Evolutionary conservation across 2,888 invertebrate genomes (phyloP).

Genomic region (Eristalinus sepulchralis): DNA sequence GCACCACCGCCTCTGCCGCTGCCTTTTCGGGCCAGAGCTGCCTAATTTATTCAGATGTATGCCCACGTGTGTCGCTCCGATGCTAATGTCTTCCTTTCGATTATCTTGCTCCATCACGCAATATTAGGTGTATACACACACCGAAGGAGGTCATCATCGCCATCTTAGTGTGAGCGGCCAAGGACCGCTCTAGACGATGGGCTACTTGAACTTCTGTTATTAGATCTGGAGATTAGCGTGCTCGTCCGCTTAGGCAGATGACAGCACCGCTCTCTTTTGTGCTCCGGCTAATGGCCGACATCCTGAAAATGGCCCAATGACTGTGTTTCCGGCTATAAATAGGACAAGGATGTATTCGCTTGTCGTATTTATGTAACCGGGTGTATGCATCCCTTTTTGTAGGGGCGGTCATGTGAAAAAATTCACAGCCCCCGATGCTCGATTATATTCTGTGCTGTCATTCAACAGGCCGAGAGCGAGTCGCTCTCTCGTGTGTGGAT

Average conservation of each 20-base stretch:
- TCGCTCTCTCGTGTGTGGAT: background rate
- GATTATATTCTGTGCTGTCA: constrained; percentile 44
- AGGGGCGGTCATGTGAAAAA: constrained; percentile 52
- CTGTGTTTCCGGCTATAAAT: constrained; percentile 45
- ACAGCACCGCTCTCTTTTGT: background rate
- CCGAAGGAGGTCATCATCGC: background rate
- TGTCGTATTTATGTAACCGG: constrained; percentile 43
- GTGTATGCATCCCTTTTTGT: constrained; percentile 41
- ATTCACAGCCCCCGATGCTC: constrained; percentile 16
- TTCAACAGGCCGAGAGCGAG: constrained; percentile 42
- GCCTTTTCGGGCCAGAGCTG: too few species aligned
- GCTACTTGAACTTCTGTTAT: constrained; percentile 47
- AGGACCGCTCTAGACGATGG: constrained; percentile 13
- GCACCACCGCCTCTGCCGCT: background rate
- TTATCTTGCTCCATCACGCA: constrained; percentile 14
- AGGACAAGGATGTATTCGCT: constrained; percentile 26
- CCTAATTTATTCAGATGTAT: constrained; percentile 37
- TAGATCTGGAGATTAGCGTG: constrained; percentile 29
- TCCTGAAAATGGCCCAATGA: constrained; percentile 23
- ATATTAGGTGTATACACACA: constrained; percentile 2
- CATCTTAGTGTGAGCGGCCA: background rate
- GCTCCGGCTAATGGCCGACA: constrained; percentile 24
- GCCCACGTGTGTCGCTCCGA: constrained; percentile 33
- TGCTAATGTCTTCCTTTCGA: constrained; percentile 23
- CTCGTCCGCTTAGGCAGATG: constrained; percentile 14